Evolutionary conservation across 2,888 invertebrate genomes (phyloP).

Genomic region (Thysanoteuthis rhombus): DNA sequence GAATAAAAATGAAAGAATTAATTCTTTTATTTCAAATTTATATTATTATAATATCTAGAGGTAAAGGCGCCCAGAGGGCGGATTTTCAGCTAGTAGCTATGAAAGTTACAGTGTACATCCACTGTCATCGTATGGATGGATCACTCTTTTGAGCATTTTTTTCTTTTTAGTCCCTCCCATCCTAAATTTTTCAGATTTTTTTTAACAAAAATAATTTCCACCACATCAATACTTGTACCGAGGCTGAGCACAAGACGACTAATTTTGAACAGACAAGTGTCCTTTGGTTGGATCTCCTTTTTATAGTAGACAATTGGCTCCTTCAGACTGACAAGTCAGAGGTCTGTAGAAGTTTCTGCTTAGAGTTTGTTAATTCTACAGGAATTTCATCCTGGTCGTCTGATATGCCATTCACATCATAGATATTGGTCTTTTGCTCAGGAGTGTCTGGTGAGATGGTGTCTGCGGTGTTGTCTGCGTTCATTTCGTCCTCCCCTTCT

Average conservation of each 20-base stretch:
- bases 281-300: neutral
- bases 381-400: neutral
- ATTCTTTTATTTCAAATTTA: too few species aligned
- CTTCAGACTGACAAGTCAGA: neutral
- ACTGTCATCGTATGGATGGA: neutral
- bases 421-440: conserved; percentile 12
- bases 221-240: neutral
- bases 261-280: neutral
- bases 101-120: neutral
- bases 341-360: conserved; percentile 19
- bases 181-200: neutral
- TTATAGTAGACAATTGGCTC: too few species aligned
- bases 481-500: conserved; percentile 44
- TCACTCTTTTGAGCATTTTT: neutral
- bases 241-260: neutral
- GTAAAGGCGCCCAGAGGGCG: too few species aligned
- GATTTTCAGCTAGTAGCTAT: too few species aligned
- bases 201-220: neutral
- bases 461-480: conserved; percentile 41
- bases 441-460: conserved; percentile 35
- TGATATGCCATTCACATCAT: neutral
- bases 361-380: neutral
- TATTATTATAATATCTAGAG: too few species aligned
- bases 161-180: neutral
- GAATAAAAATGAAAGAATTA: too few species aligned